A percentile compares a stretch with the other conserved stretches of the same genome.
phyloP scores from a whole-genome alignment of 2,113 vertebrate species.

The Solea senegalensis region DNA sequence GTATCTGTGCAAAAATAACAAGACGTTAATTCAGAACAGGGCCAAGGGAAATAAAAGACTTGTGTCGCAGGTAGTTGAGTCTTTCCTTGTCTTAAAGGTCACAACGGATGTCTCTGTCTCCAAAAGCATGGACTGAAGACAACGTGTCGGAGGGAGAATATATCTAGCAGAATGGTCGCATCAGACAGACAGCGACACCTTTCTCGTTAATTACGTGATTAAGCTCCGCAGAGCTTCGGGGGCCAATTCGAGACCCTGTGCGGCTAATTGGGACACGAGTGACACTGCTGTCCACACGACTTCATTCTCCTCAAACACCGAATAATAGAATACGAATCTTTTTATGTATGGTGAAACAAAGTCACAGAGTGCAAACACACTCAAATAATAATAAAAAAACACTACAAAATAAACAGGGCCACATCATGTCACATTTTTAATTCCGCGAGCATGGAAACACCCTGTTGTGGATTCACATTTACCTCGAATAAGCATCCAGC shows the following conservation, averaged over 20 bases:
- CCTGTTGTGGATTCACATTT: conserved; percentile 42
- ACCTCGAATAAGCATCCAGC: conserved; percentile 50
- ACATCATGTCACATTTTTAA: conserved; percentile 44
- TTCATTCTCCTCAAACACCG: conserved; percentile 19
- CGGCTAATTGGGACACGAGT: conserved; percentile 66
- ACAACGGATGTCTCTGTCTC: conserved; percentile 55
- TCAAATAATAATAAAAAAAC: no score
- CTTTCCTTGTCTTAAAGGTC: conserved; percentile 68
- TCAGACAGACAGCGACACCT: conserved; percentile 29
- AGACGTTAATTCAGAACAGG: conserved; percentile 41
- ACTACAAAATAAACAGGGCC: background rate
- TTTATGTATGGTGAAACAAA: no score
- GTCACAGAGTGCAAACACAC: no score
- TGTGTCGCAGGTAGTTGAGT: conserved; percentile 39
- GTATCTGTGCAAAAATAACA: conserved; percentile 41
- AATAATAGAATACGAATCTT: no score
- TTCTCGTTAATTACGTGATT: conserved; percentile 71
- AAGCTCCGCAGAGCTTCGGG: conserved; percentile 69
- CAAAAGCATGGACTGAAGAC: conserved; percentile 53
- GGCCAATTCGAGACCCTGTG: conserved; percentile 57
- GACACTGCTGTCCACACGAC: conserved; percentile 38
- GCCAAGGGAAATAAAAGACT: conserved; percentile 49
- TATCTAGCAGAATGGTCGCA: conserved; percentile 20
- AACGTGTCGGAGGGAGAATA: conserved; percentile 32
- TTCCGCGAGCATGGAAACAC: conserved; percentile 43